Evolutionary conservation across 92 coral and sea anemone genomes (phyloP).

Genomic region (Anthopleura xanthogrammica): DNA sequence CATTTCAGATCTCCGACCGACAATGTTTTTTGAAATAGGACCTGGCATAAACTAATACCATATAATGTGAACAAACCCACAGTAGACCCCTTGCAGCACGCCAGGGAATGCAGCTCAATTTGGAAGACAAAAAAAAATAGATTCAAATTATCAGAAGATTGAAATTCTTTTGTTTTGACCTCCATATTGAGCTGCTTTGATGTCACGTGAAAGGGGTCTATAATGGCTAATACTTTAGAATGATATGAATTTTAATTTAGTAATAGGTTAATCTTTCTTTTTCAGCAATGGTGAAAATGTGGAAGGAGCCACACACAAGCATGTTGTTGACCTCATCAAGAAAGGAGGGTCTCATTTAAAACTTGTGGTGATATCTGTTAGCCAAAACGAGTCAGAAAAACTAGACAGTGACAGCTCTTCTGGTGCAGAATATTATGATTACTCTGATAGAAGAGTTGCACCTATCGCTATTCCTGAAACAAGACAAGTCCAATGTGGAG

Average conservation of each 20-base stretch:
- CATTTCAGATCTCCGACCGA: no score
- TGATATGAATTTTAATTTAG: not conserved
- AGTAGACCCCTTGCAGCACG: no score
- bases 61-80: no score
- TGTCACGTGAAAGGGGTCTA: no score
- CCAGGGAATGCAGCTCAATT: no score
- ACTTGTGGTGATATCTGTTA: slow-evolving; percentile 86
- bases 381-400: slow-evolving; percentile 80
- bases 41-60: no score
- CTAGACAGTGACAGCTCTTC: slow-evolving; percentile 92
- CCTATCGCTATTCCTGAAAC: slow-evolving; percentile 91
- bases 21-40: no score
- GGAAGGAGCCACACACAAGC: slow-evolving; percentile 98
- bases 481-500: slow-evolving; percentile 77
- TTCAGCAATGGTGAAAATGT: slow-evolving; percentile 90
- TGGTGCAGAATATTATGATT: slow-evolving; percentile 90
- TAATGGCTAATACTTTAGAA: no score
- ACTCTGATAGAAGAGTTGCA: slow-evolving; percentile 74
- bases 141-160: no score
- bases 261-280: not conserved
- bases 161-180: no score
- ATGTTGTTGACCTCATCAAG: slow-evolving; percentile 85
- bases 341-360: slow-evolving; percentile 76
- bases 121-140: no score
- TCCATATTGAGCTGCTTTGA: no score